phyloP scores from a whole-genome alignment of 2,888 invertebrate genomes.

The Zhuqinia jingwanae region DNA sequence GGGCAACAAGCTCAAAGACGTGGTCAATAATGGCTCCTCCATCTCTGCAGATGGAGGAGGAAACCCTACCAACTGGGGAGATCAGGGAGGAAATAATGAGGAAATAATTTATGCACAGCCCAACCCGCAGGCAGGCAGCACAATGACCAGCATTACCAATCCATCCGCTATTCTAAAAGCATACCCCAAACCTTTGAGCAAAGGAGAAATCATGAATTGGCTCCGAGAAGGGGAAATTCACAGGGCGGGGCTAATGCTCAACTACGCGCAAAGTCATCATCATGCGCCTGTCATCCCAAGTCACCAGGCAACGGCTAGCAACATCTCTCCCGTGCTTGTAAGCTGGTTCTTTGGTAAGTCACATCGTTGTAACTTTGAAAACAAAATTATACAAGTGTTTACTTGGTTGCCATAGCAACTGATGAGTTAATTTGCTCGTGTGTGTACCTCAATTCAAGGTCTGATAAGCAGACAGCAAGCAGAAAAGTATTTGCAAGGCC shows the following conservation, averaged over 20 bases:
- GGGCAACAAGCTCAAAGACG: slow-evolving; percentile 30
- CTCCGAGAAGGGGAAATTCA: slow-evolving; percentile 74
- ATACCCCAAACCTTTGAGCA: slow-evolving; percentile 71
- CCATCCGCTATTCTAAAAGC: slow-evolving; percentile 70
- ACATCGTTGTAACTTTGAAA: slow-evolving; percentile 2
- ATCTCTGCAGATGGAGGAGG: not conserved
- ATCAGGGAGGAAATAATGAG: slow-evolving; percentile 13
- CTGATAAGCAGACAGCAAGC: slow-evolving; percentile 73
- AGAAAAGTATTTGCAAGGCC: slow-evolving; percentile 69
- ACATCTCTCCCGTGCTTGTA: slow-evolving; percentile 58
- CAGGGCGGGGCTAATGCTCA: slow-evolving; percentile 70
- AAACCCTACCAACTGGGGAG: too few relatives aligned
- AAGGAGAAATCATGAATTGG: slow-evolving; percentile 73
- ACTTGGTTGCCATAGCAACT: not conserved
- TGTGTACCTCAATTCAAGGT: slow-evolving; percentile 37
- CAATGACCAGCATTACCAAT: slow-evolving; percentile 67
- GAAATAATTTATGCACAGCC: slow-evolving; percentile 74
- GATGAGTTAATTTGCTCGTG: not conserved
- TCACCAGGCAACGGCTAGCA: slow-evolving; percentile 37
- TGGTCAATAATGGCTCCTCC: not conserved
- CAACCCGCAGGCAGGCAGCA: slow-evolving; percentile 62
- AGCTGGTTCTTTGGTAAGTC: slow-evolving; percentile 75
- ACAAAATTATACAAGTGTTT: not conserved
- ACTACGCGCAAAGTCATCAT: slow-evolving; percentile 53
- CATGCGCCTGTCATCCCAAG: slow-evolving; percentile 33